Conservation (phyloP, 1,140 invertebrate genomes). For the Musca domestica region DNA sequence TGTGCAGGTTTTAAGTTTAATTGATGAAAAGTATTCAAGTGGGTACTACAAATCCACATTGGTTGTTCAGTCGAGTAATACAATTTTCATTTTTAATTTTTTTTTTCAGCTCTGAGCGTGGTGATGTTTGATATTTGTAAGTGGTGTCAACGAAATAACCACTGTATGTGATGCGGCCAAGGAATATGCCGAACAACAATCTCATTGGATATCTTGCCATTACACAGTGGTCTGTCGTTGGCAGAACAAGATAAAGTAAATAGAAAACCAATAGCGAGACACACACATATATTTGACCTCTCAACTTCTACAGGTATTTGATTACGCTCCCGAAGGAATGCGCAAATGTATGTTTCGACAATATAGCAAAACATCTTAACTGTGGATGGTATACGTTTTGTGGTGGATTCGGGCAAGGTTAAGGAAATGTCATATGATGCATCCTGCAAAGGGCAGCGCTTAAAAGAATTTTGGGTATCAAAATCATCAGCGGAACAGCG, state of each 20-base stretch:
- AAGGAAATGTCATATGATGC: slow-evolving; percentile 97
- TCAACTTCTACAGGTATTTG: slow-evolving; percentile 81
- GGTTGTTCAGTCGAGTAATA: neutral
- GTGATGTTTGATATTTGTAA: slow-evolving; percentile 97
- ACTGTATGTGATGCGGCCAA: slow-evolving; percentile 83
- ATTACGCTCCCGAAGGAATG: slow-evolving; percentile 90
- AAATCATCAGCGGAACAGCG: slow-evolving; percentile 96
- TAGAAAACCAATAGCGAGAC: too few relatives aligned
- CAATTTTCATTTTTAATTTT: neutral
- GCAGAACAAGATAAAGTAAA: slow-evolving; percentile 92
- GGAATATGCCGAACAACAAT: slow-evolving; percentile 77
- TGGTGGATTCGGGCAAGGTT: slow-evolving; percentile 94
- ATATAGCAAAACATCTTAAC: slow-evolving; percentile 99
- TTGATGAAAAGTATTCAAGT: slow-evolving; percentile 86
- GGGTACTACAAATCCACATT: slow-evolving; percentile 40
- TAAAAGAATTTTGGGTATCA: slow-evolving; percentile 96
- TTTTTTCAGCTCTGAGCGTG: slow-evolving; percentile 70
- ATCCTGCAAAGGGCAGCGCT: slow-evolving; percentile 78
- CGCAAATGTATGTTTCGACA: slow-evolving; percentile 98
- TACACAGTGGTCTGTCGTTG: slow-evolving; percentile 91
- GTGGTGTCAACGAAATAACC: slow-evolving; percentile 93
- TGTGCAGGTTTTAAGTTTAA: slow-evolving; percentile 85
- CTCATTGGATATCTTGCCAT: slow-evolving; percentile 92
- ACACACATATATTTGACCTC: too few relatives aligned
- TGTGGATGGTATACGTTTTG: slow-evolving; percentile 97